Conservation (phyloP, 2,113 vertebrate species). For the Nettapus auritus region DNA sequence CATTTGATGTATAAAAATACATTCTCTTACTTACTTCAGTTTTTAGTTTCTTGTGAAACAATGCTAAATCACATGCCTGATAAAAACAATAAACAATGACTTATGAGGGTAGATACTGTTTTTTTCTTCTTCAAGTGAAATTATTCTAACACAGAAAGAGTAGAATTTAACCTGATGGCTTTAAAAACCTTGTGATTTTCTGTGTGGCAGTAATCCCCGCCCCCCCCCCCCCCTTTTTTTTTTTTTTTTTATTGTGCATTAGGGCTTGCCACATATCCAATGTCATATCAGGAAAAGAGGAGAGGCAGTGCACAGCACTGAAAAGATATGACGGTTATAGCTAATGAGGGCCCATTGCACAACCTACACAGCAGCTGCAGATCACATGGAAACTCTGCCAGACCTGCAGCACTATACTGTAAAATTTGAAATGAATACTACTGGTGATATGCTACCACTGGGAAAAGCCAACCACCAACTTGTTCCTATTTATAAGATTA, state of each 20-base stretch:
- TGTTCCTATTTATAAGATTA: not conserved
- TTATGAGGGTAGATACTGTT: not conserved
- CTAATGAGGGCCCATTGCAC: not conserved
- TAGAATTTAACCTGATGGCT: not conserved
- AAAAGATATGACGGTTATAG: not conserved
- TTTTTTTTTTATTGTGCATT: not conserved
- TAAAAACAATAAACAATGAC: not conserved
- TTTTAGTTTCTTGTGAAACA: not conserved
- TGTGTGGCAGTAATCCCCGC: not conserved
- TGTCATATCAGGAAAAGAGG: fast-evolving
- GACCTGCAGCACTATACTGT: not conserved
- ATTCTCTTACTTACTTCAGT: fast-evolving
- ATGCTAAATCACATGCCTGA: not conserved
- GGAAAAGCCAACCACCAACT: not conserved
- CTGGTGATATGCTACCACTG: not conserved
- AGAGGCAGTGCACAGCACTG: not conserved
- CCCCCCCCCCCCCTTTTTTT: no score
- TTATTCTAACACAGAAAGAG: not conserved
- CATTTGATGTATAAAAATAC: not conserved
- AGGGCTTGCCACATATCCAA: not conserved
- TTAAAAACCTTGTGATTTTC: not conserved
- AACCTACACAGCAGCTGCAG: not conserved
- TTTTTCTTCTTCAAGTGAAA: not conserved
- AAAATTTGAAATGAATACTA: not conserved
- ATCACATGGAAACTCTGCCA: not conserved